Base-by-base conservation (phyloP, 2,888 invertebrate species). In the Lepeophtheirus nordmannii region DNA sequence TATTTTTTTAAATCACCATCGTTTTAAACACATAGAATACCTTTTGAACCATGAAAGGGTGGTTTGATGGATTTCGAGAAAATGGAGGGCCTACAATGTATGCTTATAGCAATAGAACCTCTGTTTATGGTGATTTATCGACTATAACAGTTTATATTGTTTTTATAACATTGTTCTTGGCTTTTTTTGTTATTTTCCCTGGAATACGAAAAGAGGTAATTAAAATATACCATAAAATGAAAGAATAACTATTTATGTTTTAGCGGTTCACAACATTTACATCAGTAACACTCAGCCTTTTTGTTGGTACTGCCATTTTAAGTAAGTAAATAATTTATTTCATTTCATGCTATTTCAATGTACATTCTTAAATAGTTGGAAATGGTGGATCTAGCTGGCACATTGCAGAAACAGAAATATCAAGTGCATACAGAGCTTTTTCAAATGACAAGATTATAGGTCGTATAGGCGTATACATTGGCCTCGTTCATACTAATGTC, bases 71-170 rank as follows among this genome's bases (percentile, higher is more conserved):
- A 71, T 96, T 94, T 82, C 87, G 96, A 76, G 86, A 85, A 80
- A 89, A 92, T 81, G 93, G 93, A 75, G 94, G 91, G 72, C 96
- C 96, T 71, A 94, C 94, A 72, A 84, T 93, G 71, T 97, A 96
- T 80, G 87, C 86, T 74, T 89, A 89, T 79, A 86, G 87, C 77
- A 92, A 93, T 79, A 83, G 94, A 72, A 96, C 94, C 53, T 87
- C 96, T 40, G 96, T 94, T 73, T 89, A 90, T 60, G 91, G 90
- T 20, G 97, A 97, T 78, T 85, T 90, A 67, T 85, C 87, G 53
- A 83, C 89, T 72, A 85, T 92, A 72, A 86, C 88, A 70, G 84
- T 91, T 71, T 83, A 87, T 71, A 82, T 90, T 71, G 83, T 91
- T 69, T 92, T 94, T 76, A 83, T 85, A 74, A 93, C 94, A 70